Conservation (phyloP, 23 tunicate genomes). For the Ascidia mentula region DNA sequence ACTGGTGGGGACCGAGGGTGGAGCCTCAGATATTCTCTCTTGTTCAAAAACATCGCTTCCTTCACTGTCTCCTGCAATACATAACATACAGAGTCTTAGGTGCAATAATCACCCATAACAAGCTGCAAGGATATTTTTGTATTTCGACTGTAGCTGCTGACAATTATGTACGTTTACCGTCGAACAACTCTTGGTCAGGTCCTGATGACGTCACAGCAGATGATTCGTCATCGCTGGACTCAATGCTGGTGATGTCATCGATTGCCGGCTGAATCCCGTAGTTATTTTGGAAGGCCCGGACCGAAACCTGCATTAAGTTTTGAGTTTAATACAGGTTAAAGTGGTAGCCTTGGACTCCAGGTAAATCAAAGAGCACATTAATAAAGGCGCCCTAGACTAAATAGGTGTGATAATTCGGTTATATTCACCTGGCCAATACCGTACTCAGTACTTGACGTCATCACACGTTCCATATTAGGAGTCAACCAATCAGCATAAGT, state of each 20-base stretch:
- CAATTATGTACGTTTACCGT: slow-evolving; percentile 14
- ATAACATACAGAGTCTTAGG: neutral
- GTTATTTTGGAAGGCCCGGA: slow-evolving; percentile 38
- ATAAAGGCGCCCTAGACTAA: too few relatives aligned
- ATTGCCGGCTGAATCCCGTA: slow-evolving; percentile 60
- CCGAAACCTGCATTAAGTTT: slow-evolving; percentile 28
- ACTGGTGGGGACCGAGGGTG: too few relatives aligned
- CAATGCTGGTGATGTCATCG: slow-evolving; percentile 19
- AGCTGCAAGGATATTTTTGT: neutral
- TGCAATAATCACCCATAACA: neutral
- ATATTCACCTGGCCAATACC: slow-evolving; percentile 49
- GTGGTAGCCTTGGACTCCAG: too few relatives aligned
- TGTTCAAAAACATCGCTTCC: slow-evolving; percentile 57
- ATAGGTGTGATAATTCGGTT: too few relatives aligned
- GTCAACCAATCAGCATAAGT: slow-evolving; percentile 17
- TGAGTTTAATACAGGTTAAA: too few relatives aligned
- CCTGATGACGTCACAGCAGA: slow-evolving; percentile 18
- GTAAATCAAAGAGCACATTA: too few relatives aligned
- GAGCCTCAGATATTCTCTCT: neutral
- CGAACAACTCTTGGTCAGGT: slow-evolving; percentile 5
- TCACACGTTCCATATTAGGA: slow-evolving; percentile 35
- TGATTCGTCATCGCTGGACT: slow-evolving; percentile 32
- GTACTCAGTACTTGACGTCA: slow-evolving; percentile 13
- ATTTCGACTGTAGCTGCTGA: too few relatives aligned
- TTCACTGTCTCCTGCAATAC: slow-evolving; percentile 47